These are phyloP conservation scores for Parazoanthus swiftii DNA, from an alignment of 92 coral and sea anemone genomes.

Conservation along the genomic window DNA sequence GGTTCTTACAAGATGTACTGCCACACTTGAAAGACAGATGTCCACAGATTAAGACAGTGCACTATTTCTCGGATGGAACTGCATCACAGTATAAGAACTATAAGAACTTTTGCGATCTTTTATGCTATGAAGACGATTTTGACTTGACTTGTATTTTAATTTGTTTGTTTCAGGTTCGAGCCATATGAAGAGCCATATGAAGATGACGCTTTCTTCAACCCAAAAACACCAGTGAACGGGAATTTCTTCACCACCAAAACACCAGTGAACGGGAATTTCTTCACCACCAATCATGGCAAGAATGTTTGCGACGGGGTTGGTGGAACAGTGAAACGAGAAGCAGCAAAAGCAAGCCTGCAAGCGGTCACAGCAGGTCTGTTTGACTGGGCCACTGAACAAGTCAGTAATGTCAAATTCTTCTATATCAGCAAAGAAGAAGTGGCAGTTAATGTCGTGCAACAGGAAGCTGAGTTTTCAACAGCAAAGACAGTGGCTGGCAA, in stretches of 20 bases:
- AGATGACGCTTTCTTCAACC: no score
- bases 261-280: constrained; percentile 15
- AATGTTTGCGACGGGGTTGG: constrained; percentile 23
- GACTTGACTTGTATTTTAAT: neutral
- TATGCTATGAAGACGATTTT: constrained; percentile 24
- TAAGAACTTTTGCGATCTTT: constrained; percentile 25
- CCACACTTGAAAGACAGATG: constrained; percentile 27
- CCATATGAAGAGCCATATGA: no score
- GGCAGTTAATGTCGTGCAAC: constrained; percentile 12
- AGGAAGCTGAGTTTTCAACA: neutral
- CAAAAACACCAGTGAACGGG: neutral
- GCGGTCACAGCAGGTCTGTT: constrained; percentile 3
- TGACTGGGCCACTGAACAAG: constrained; percentile 5
- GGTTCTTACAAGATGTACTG: constrained; percentile 13
- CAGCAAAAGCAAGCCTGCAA: constrained; percentile 37
- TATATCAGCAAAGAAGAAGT: constrained; percentile 13
- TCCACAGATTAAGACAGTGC: constrained; percentile 26
- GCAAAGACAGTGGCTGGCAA: constrained; percentile 13
- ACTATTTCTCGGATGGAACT: constrained; percentile 38
- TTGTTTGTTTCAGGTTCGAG: no score
- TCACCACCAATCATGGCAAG: constrained; percentile 37
- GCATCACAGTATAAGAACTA: constrained; percentile 38
- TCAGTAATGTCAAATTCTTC: constrained; percentile 16
- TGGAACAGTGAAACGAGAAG: constrained; percentile 30
- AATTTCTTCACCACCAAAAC: no score